phyloP scores from a whole-genome alignment of 1,140 invertebrate genomes.

The Achatina immaculata region DNA sequence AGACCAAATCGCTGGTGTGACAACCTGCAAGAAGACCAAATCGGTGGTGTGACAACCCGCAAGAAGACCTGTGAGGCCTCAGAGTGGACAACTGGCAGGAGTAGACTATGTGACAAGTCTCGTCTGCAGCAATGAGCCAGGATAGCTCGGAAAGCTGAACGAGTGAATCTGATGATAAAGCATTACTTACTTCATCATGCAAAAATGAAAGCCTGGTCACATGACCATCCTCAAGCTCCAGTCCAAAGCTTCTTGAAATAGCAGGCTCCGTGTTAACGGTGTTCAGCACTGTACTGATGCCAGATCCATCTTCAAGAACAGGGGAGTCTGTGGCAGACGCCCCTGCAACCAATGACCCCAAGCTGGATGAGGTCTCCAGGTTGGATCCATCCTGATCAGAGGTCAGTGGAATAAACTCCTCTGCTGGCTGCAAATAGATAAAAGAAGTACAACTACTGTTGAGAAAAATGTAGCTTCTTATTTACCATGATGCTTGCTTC shows the following conservation, averaged over 20 bases:
- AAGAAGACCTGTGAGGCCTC: too few relatives aligned
- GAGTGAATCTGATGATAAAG: too few relatives aligned
- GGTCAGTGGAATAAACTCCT: slow-evolving; percentile 31
- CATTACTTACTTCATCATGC: slow-evolving; percentile 24
- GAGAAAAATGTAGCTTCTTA: too few relatives aligned
- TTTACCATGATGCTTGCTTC: too few relatives aligned
- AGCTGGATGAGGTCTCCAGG: neutral
- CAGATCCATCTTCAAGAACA: neutral
- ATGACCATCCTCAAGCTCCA: neutral
- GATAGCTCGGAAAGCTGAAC: too few relatives aligned
- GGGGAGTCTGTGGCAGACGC: neutral
- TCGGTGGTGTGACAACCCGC: too few relatives aligned
- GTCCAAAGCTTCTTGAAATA: neutral
- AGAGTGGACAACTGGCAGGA: too few relatives aligned
- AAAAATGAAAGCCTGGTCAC: slow-evolving; percentile 24
- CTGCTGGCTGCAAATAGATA: neutral
- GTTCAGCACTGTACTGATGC: neutral
- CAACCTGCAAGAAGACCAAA: too few relatives aligned
- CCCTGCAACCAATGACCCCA: neutral
- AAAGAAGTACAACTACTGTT: too few relatives aligned
- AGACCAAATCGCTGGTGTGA: too few relatives aligned
- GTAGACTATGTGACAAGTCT: too few relatives aligned
- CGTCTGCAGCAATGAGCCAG: too few relatives aligned
- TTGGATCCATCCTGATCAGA: slow-evolving; percentile 29
- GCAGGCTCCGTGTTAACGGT: slow-evolving; percentile 15